phyloP scores from a whole-genome alignment of 92 coral and sea anemone genomes.

The Zoanthus sociatus region DNA sequence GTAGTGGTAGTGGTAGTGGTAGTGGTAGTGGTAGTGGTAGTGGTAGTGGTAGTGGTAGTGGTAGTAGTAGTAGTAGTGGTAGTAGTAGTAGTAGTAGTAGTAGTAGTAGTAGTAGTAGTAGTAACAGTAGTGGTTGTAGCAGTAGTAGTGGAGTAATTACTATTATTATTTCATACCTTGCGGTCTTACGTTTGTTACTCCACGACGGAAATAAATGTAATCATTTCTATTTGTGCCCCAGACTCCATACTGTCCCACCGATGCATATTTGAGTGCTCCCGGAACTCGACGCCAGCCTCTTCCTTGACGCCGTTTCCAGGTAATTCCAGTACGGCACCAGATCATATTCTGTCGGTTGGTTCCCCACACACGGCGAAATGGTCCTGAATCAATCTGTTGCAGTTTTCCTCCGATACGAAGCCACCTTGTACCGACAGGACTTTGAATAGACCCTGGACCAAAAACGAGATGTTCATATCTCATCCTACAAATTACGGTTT shows the following conservation, averaged over 20 bases:
- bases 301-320: conserved; percentile 31
- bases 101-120: not conserved
- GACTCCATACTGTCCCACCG: conserved; percentile 38
- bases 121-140: not conserved
- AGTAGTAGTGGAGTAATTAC: not conserved
- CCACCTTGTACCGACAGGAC: conserved; percentile 28
- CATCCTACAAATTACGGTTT: too few relatives aligned
- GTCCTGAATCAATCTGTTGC: conserved; percentile 62
- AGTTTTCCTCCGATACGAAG: conserved; percentile 37
- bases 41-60: not conserved
- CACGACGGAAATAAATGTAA: conserved; percentile 33
- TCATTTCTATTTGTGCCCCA: conserved; percentile 47
- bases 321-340: conserved; percentile 53
- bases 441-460: conserved; percentile 23
- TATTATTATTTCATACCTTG: conserved; percentile 15
- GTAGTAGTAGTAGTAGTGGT: not conserved
- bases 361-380: conserved; percentile 60
- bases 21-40: not conserved
- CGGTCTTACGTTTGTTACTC: conserved; percentile 9
- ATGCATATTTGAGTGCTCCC: conserved; percentile 39
- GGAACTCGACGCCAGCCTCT: conserved; percentile 54
- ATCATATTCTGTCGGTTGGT: conserved; percentile 25
- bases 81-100: not conserved
- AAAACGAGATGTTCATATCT: too few relatives aligned
- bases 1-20: not conserved